Evolutionary conservation across 2,113 vertebrate species (phyloP).

Genomic region (Syrrhaptes paradoxus): DNA sequence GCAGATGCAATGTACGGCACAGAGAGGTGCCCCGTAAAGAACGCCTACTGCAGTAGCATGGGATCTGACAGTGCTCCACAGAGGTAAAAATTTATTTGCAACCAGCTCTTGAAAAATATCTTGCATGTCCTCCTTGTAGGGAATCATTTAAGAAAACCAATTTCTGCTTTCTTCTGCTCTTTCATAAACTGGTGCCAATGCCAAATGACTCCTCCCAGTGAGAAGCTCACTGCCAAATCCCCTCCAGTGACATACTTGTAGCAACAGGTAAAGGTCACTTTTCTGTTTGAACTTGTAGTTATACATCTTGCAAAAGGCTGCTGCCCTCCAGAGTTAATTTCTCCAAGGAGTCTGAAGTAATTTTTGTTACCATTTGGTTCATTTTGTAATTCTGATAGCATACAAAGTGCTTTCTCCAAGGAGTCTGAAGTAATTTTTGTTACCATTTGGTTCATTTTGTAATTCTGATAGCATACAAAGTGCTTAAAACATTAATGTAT

Average conservation of each 20-base stretch:
- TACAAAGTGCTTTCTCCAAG: neutral
- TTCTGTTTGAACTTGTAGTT: conserved; percentile 54
- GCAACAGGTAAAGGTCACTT: conserved; percentile 59
- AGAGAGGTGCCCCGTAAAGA: conserved; percentile 27
- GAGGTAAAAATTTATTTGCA: conserved; percentile 59
- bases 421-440: neutral
- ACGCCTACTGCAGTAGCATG: conserved; percentile 56
- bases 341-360: neutral
- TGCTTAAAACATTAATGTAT: neutral
- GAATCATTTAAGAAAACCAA: conserved; percentile 18
- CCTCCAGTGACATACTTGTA: conserved; percentile 38
- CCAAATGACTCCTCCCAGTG: conserved; percentile 52
- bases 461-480: too few relatives aligned
- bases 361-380: neutral
- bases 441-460: too few relatives aligned
- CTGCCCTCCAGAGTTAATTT: conserved; percentile 23
- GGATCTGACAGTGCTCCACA: conserved; percentile 56
- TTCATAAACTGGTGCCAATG: conserved; percentile 25
- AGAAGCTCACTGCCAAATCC: conserved; percentile 32
- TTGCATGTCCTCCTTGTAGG: neutral
- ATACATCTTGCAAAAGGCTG: neutral
- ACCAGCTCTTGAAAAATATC: neutral
- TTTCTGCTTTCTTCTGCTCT: conserved; percentile 4
- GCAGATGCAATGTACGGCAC: neutral
- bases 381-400: too few relatives aligned